Evolutionary conservation across 2,113 vertebrate species (phyloP).

Genomic region (Diphyllodes magnificus): DNA sequence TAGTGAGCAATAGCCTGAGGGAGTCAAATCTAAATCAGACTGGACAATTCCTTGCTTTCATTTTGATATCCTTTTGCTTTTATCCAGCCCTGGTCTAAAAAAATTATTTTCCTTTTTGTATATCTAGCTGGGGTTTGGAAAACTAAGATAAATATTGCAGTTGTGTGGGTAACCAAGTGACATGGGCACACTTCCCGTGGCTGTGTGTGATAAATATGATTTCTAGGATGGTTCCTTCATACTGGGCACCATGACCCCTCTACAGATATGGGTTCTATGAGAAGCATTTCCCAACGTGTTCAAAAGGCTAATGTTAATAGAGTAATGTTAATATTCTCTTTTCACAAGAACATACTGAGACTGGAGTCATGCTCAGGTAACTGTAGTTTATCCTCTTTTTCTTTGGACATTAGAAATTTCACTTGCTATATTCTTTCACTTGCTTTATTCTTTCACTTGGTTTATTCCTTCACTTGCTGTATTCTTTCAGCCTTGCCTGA

Average conservation of each 20-base stretch:
- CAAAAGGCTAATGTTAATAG: neutral
- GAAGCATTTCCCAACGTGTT: neutral
- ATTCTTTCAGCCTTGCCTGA: neutral
- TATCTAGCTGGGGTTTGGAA: neutral
- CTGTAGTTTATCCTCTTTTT: neutral
- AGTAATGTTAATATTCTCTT: neutral
- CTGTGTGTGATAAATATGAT: neutral
- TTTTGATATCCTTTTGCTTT: neutral
- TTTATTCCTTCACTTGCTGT: neutral
- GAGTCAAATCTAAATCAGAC: neutral
- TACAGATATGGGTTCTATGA: rapidly evolving
- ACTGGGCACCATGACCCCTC: rapidly evolving
- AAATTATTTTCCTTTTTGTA: neutral
- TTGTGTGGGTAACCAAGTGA: neutral
- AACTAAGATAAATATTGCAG: neutral
- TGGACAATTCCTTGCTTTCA: neutral
- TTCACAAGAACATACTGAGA: neutral
- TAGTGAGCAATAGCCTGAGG: neutral
- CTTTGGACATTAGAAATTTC: neutral
- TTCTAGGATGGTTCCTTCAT: neutral
- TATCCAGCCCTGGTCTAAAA: neutral
- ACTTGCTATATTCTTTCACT: neutral
- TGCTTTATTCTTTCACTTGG: neutral
- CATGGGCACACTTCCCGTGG: neutral
- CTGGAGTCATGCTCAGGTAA: neutral